phyloP scores from a whole-genome alignment of 2,113 vertebrate species.

The Grallaria varia region DNA sequence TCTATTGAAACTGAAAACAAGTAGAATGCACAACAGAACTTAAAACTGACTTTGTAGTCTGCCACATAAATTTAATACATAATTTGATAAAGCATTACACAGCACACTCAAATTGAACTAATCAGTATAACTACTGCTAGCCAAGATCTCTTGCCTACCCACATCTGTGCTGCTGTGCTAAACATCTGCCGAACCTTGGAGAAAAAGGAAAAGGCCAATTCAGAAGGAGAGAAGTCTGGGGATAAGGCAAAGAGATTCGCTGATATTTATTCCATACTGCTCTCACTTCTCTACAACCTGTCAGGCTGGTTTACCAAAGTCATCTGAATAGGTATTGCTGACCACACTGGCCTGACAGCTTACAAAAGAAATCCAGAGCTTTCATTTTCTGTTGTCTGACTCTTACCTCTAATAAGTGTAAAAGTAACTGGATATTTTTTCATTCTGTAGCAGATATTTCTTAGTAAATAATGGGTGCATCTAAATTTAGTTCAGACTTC shows the following conservation, averaged over 20 bases:
- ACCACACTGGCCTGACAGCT: neutral
- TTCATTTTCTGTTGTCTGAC: neutral
- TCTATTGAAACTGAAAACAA: neutral
- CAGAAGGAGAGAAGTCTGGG: neutral
- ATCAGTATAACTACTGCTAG: neutral
- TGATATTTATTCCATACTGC: neutral
- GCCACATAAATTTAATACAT: neutral
- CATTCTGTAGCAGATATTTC: neutral
- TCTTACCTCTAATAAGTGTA: neutral
- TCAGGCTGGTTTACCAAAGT: neutral
- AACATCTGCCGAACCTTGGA: neutral
- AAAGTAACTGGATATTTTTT: neutral
- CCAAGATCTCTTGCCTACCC: neutral
- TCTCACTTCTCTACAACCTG: neutral
- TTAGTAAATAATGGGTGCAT: neutral
- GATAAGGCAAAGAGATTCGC: neutral
- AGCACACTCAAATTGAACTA: neutral
- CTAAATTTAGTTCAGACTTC: neutral
- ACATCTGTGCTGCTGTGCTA: neutral
- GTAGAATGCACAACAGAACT: neutral
- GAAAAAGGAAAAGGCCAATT: neutral
- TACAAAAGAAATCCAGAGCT: neutral
- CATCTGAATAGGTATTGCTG: neutral
- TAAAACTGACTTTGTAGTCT: neutral
- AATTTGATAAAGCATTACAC: neutral